phyloP scores from a whole-genome alignment of 2,797 vertebrate genomes.

The Ispidina picta region DNA sequence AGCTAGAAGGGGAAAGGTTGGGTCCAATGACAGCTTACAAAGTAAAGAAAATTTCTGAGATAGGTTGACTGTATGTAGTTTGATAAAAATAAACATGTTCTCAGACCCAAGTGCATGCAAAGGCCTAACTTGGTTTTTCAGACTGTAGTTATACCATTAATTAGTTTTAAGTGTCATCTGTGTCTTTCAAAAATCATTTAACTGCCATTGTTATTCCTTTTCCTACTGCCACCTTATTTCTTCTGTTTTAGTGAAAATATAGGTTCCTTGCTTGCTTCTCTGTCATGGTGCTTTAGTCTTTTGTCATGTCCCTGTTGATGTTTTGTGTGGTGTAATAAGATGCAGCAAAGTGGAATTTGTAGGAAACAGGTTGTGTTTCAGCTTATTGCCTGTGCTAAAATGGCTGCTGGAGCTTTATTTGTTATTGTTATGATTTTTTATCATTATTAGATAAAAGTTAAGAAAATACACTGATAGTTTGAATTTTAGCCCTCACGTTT shows the following conservation, averaged over 20 bases:
- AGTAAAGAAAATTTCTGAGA: too few species aligned
- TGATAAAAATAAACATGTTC: rapidly evolving
- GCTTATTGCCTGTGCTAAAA: background rate
- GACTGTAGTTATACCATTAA: background rate
- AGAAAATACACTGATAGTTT: background rate
- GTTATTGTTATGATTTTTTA: background rate
- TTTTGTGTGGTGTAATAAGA: too few species aligned
- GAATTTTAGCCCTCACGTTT: background rate
- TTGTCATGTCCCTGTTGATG: background rate
- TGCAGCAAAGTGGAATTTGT: background rate
- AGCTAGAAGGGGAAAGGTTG: background rate
- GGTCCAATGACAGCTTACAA: rapidly evolving
- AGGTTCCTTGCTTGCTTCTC: background rate
- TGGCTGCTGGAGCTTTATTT: background rate
- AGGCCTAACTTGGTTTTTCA: background rate
- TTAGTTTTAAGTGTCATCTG: background rate
- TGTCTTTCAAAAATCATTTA: background rate
- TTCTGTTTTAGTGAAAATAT: background rate
- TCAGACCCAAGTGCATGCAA: background rate
- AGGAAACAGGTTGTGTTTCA: background rate
- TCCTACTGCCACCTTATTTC: rapidly evolving
- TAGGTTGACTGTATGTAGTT: rapidly evolving
- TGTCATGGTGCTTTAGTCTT: background rate
- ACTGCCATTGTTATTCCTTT: background rate
- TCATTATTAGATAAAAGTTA: background rate